Conservation (phyloP, 2,888 invertebrate genomes). For the Tineola bisselliella region DNA sequence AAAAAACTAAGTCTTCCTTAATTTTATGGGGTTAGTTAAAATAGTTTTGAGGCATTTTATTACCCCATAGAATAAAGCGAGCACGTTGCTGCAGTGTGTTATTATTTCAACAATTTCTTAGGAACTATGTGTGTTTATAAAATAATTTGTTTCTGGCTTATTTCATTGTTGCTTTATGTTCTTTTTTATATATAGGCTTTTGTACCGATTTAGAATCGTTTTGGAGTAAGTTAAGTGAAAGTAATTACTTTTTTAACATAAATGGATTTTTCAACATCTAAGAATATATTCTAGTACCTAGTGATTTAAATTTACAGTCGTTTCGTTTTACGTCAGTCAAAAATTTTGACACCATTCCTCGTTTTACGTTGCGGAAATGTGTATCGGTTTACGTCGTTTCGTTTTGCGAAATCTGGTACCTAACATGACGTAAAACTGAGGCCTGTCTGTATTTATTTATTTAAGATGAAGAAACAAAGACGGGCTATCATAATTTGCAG, state of each 20-base stretch:
- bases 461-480: too few relatives aligned
- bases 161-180: not conserved
- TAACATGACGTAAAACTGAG: too few relatives aligned
- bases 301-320: too few relatives aligned
- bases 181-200: not conserved
- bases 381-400: too few relatives aligned
- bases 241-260: not conserved
- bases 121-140: not conserved
- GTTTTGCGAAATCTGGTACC: too few relatives aligned
- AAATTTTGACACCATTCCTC: too few relatives aligned
- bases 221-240: not conserved
- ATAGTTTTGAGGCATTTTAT: not conserved
- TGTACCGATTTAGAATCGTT: not conserved
- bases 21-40: not conserved
- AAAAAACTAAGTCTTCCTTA: not conserved
- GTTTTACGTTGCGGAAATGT: too few relatives aligned
- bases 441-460: too few relatives aligned
- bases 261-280: too few relatives aligned
- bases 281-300: too few relatives aligned
- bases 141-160: constrained; percentile 9
- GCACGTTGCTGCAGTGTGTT: not conserved
- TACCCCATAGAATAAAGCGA: not conserved
- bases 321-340: too few relatives aligned
- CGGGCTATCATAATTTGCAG: too few relatives aligned
- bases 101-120: constrained; percentile 8